Base-by-base conservation (phyloP, 1,140 invertebrate species). In the Brachystomella parvula region DNA sequence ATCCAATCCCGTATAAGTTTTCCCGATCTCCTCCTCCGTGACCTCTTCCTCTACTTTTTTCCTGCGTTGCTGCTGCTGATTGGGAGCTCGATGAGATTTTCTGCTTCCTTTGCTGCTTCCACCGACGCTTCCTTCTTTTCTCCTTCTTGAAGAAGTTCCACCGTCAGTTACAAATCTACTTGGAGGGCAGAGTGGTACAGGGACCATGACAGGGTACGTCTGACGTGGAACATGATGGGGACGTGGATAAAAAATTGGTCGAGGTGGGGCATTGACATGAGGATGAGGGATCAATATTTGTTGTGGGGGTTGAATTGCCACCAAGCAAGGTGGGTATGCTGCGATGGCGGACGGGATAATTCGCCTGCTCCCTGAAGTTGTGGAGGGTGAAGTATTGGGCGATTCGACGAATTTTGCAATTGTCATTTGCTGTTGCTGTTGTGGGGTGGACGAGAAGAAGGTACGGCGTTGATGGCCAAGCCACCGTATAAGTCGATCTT, bases 1-100 rank as follows among this genome's bases (percentile, higher is more conserved):
- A 74, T 85, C 84, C 33, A 85, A 74, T n/a, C 82, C 84, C 0
- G 82, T 84, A 76, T 85, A 85, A 0, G 83, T 84, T 58, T 79
- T 76, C 56, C 79, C 81, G n/a, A 85, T 79, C 57, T 76, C 71
- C 49, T 75, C 75, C 21, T 75, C 75, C 1, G 75, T 76, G 59
- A 74, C 61, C 35, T 62, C 19, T 49, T 71, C 66, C 15, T 26
- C 32, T 47, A 68, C 39, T 21, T 65, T 56, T 0, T 15, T 65
- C 57, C 17, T 33, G 24, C 1, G 60, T 39, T 32, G n/a, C 28
- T 24, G 19, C 19, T 32, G 3, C 58, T 35, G 31, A 53, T 53
- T 53, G 49, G 49, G 12, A 6, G 49, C 12, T 6, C 49, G 49
- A 53, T 26, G 12, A 9, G 58, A 30, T 32, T 12, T 15, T 19